Conservation (phyloP, 2,113 vertebrate genomes). For the Podarcis cretensis region DNA sequence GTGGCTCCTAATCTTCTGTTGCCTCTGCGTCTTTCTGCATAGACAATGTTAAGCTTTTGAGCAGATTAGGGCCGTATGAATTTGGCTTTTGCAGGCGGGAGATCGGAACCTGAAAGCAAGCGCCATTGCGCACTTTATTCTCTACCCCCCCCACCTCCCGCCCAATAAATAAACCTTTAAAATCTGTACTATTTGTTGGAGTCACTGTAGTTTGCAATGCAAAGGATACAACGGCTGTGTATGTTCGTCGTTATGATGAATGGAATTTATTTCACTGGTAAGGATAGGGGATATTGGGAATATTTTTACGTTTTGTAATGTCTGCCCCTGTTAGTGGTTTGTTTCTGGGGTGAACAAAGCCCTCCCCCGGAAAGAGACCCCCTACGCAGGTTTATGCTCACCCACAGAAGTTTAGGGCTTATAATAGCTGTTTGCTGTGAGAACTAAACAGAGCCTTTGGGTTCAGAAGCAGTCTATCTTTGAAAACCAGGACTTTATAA, state of each 20-base stretch:
- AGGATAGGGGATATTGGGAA: too few species aligned
- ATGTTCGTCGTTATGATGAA: neutral
- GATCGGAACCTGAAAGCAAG: neutral
- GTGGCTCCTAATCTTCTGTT: neutral
- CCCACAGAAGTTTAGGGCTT: too few species aligned
- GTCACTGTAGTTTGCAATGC: neutral
- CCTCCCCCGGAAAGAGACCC: neutral
- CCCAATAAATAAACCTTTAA: too few species aligned
- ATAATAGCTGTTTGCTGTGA: too few species aligned
- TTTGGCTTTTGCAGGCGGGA: neutral
- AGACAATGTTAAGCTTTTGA: neutral
- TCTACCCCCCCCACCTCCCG: accelerated
- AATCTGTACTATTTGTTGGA: neutral
- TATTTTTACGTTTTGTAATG: neutral
- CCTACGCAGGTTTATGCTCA: too few species aligned
- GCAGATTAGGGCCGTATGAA: neutral
- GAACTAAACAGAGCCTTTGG: too few species aligned
- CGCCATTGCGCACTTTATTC: too few species aligned
- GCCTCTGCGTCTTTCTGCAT: neutral
- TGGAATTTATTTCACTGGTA: neutral
- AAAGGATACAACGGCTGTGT: too few species aligned
- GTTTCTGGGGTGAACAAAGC: neutral
- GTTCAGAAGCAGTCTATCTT: too few species aligned
- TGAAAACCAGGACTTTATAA: too few species aligned
- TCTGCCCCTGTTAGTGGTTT: neutral